Evolutionary conservation across 2,797 vertebrate species (phyloP).

Genomic region (Myotis pilosus): DNA sequence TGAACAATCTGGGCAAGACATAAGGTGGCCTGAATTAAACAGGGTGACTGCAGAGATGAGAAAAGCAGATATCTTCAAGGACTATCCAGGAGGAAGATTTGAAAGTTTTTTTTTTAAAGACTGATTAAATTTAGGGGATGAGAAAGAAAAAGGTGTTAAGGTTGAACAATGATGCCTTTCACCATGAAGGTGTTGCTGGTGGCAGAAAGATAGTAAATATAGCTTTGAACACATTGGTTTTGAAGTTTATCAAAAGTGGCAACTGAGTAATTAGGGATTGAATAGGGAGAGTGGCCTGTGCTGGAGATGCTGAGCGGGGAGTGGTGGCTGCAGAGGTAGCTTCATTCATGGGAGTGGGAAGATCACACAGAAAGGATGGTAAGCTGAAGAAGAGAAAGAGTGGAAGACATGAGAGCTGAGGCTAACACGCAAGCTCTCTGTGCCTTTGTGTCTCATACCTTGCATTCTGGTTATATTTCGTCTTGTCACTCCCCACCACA

Average conservation of each 20-base stretch:
- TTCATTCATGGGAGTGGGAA: not conserved
- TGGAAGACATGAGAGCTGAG: not conserved
- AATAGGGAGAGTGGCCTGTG: not conserved
- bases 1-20: not conserved
- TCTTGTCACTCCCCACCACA: not conserved
- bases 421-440: not conserved
- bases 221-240: not conserved
- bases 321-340: not conserved
- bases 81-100: not conserved
- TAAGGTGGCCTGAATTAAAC: not conserved
- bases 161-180: not conserved
- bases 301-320: not conserved
- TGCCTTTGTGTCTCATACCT: not conserved
- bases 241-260: not conserved
- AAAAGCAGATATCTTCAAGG: not conserved
- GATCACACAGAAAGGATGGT: not conserved
- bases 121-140: not conserved
- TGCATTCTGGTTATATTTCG: not conserved
- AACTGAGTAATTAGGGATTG: not conserved
- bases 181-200: not conserved
- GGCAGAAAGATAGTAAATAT: not conserved
- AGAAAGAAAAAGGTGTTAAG: not conserved
- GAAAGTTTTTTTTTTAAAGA: conserved; percentile 20
- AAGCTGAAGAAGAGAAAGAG: not conserved
- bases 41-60: not conserved